Conservation (phyloP, 2,888 invertebrate species). For the Dynastes tityus region DNA sequence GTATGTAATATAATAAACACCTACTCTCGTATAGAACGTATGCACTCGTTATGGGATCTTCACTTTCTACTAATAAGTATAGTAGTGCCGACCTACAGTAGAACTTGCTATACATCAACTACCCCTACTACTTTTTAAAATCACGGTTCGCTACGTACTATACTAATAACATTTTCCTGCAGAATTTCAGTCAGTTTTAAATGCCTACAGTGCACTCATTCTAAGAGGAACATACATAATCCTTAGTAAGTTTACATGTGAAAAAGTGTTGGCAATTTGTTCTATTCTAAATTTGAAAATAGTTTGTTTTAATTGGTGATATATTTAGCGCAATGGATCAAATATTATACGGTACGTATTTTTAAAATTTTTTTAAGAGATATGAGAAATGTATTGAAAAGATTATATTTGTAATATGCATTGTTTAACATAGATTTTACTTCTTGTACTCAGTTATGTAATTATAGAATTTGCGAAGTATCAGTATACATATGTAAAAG, state of each 20-base stretch:
- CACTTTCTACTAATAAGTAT: slow-evolving; percentile 27
- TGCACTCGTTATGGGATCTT: slow-evolving; percentile 12
- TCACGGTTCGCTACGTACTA: slow-evolving; percentile 28
- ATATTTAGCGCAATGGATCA: slow-evolving; percentile 25
- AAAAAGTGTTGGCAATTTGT: neutral
- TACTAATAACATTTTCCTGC: slow-evolving; percentile 46
- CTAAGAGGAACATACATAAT: slow-evolving; percentile 9
- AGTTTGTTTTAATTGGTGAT: neutral
- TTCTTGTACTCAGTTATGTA: neutral
- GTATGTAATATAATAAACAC: neutral
- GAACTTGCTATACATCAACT: slow-evolving; percentile 38
- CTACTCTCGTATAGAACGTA: neutral
- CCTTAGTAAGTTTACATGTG: slow-evolving; percentile 7
- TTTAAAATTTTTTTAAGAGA: too few relatives aligned
- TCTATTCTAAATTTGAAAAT: slow-evolving; percentile 11
- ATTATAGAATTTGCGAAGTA: too few relatives aligned
- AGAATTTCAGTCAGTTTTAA: slow-evolving; percentile 48
- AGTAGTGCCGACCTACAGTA: slow-evolving; percentile 7
- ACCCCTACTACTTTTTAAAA: slow-evolving; percentile 40
- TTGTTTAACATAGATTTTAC: neutral
- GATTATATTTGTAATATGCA: too few relatives aligned
- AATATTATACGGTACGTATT: slow-evolving; percentile 33
- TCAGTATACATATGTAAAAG: too few relatives aligned
- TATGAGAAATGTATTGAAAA: too few relatives aligned
- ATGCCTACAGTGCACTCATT: slow-evolving; percentile 22